These are phyloP conservation scores for Meda fulgida DNA, from an alignment of 2,797 vertebrate genomes.

Conservation along the genomic window DNA sequence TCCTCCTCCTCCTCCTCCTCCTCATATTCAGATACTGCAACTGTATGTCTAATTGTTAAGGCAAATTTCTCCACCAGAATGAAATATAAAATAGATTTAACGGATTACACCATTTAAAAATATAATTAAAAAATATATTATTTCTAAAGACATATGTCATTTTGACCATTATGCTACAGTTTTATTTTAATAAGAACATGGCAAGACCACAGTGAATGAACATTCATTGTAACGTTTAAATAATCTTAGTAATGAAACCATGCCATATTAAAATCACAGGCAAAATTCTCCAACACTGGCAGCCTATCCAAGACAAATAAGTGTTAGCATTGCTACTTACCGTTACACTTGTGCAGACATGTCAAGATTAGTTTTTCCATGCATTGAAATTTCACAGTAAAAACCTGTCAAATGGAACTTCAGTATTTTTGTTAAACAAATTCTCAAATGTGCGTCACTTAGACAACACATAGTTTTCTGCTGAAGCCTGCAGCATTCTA, in stretches of 20 bases:
- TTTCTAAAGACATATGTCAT: conserved; percentile 32
- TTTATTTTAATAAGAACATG: conserved; percentile 43
- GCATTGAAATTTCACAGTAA: conserved; percentile 32
- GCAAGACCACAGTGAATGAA: conserved; percentile 45
- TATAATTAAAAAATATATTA: not conserved
- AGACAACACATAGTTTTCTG: conserved; percentile 26
- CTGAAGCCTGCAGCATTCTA: conserved; percentile 10
- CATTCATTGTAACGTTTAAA: conserved; percentile 33
- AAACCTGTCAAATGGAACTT: conserved; percentile 47
- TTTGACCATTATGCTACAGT: conserved; percentile 37
- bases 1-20: no score
- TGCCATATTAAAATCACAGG: conserved; percentile 49
- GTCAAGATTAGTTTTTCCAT: conserved; percentile 38
- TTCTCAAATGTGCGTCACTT: conserved; percentile 18
- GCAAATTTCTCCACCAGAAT: conserved; percentile 39
- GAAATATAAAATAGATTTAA: conserved; percentile 33
- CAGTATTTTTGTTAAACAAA: conserved; percentile 43
- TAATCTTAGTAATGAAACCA: conserved; percentile 43
- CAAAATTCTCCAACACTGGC: conserved; percentile 8
- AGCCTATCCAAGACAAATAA: conserved; percentile 26
- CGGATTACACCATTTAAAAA: not conserved
- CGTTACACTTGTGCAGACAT: conserved; percentile 26
- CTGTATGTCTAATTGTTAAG: conserved; percentile 47
- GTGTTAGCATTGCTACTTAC: conserved; percentile 39
- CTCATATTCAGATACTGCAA: conserved; percentile 39